Percentiles rank a stretch among this genome's conserved stretches.
Evolutionary conservation across 2,888 invertebrate species (phyloP).

Genomic region (Pardosa pseudoannulata): DNA sequence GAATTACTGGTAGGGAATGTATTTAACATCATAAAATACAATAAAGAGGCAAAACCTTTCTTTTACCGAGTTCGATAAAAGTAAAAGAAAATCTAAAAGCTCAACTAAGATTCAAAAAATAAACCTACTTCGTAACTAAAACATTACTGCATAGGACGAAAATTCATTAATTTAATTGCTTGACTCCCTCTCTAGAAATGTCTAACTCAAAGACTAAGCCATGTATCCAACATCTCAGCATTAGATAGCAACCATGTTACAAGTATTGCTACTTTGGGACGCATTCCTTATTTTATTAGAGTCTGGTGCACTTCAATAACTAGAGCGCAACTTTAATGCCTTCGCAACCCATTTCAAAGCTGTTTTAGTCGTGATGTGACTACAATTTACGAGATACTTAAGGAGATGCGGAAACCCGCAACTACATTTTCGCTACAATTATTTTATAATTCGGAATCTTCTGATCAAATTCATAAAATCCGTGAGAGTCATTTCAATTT

Average conservation of each 20-base stretch:
- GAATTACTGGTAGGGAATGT: too few relatives aligned
- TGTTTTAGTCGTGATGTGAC: conserved; percentile 12
- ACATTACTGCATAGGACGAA: too few relatives aligned
- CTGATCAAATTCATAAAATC: not conserved
- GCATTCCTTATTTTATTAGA: not conserved
- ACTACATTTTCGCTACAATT: conserved; percentile 2
- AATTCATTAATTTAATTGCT: conserved; percentile 1
- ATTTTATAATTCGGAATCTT: not conserved
- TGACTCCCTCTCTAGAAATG: not conserved
- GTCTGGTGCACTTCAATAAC: conserved; percentile 2
- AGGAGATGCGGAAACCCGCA: conserved; percentile 6
- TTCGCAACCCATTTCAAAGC: conserved; percentile 7
- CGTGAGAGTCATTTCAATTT: not conserved
- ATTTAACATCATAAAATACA: too few relatives aligned
- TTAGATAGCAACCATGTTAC: not conserved
- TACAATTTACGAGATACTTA: conserved; percentile 9
- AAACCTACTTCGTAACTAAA: too few relatives aligned
- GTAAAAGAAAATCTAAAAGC: too few relatives aligned
- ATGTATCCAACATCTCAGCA: not conserved
- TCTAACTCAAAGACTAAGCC: not conserved
- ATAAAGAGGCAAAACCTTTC: too few relatives aligned
- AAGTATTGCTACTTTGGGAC: conserved; percentile 15
- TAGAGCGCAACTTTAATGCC: conserved; percentile 2
- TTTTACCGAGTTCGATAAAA: too few relatives aligned
- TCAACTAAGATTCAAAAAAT: too few relatives aligned